Conservation (phyloP, 2,797 vertebrate species). For the Sebastes melanostomus region DNA sequence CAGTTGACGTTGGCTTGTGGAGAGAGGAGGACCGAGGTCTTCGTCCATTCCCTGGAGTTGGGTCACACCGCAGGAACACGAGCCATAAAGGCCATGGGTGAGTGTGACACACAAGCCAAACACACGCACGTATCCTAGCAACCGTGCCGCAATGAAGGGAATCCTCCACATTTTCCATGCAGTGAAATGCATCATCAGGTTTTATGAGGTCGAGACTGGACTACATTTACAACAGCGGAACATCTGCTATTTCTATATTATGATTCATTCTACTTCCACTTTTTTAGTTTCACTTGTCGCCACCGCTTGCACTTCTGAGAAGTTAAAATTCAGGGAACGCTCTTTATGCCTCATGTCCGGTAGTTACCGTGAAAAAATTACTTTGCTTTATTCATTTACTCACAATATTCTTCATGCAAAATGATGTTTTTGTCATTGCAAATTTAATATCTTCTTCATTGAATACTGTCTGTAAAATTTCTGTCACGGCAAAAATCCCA, state of each 20-base stretch:
- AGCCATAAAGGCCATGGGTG: conserved; percentile 96
- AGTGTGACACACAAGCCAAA: conserved; percentile 23
- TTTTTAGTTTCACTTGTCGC: conserved; percentile 44
- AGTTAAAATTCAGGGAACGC: background rate
- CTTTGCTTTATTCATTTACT: background rate
- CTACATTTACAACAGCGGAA: conserved; percentile 30
- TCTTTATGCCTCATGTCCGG: background rate
- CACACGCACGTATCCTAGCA: conserved; percentile 3
- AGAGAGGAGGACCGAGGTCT: conserved; percentile 91
- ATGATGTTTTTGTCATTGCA: background rate
- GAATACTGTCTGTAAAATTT: background rate
- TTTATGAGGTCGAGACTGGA: conserved; percentile 28
- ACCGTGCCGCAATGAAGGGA: conserved; percentile 1
- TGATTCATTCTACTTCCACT: conserved; percentile 53
- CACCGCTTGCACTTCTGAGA: conserved; percentile 46
- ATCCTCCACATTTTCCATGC: conserved; percentile 5
- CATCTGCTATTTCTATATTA: conserved; percentile 49
- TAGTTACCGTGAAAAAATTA: background rate
- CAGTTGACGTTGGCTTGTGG: conserved; percentile 91
- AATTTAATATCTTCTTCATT: background rate
- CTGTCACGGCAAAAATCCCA: background rate
- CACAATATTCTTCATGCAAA: background rate
- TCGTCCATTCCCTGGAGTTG: conserved; percentile 94
- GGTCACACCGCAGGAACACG: conserved; percentile 92
- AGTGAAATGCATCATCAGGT: conserved; percentile 24